Base-by-base conservation (phyloP, 2,113 vertebrate species). In the Phrynocephalus versicolor region DNA sequence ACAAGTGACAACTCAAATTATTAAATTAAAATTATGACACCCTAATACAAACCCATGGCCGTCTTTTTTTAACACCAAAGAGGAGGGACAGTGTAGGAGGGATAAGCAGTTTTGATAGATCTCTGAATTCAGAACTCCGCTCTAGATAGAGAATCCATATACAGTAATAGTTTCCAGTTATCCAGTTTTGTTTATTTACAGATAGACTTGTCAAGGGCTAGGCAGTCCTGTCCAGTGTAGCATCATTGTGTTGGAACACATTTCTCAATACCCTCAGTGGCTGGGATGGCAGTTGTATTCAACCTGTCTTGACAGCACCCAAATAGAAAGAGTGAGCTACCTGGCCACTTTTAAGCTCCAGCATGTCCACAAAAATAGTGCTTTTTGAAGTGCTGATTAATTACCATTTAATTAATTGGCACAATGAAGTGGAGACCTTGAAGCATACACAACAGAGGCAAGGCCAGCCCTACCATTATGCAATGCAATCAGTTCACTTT, bases 1-100 rank as follows among this genome's bases (percentile, higher is more conserved):
- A 85, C 33, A 85, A 85, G 67, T 21, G 37, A 25, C 72, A 79
- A 79, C 57, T 85, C 35, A 51, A 71, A 30, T 72, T 85, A 33
- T 33, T 55, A 72, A 51, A 27, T 62, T 25, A 85, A 85, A 64
- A 85, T 45, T 51, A 69, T 39, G 23, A 60, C 41, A 19, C 13
- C 74, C 16, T 30, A 79, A 21, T 19, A 62, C 62, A 7, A 85
- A 79, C 37, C 35, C 69, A 58, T 72, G 79, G 84, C 67, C 45
- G 23, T 69, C 65, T 77, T 84, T 27, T n/a, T 12, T 69, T 77
- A 27, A 71, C 57, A 23, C 21, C 60, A 65, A 33, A 84, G n/a
- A 9, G 58, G 64, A 35, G 57, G 62, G 65, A 16, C 33, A 27
- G 21, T 18, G 51, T 35, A 25, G n/a, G 33, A 75, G 58, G 39